A percentile compares a stretch with the other conserved stretches of the same genome.
Evolutionary conservation across 2,113 vertebrate species (phyloP).

Genomic region (Epinephelus fuscoguttatus): DNA sequence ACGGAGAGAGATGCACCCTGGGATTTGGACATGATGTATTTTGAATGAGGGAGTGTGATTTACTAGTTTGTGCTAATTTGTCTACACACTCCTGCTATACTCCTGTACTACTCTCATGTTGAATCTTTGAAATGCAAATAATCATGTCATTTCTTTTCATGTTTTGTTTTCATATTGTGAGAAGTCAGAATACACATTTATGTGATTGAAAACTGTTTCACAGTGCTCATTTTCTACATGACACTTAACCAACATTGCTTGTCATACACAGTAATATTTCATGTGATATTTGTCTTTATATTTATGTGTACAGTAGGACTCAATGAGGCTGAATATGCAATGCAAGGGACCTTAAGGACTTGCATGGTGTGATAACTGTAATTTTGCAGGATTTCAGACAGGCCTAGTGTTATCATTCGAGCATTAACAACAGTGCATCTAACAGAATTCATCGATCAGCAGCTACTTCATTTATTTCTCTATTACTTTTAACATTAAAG

Average conservation of each 20-base stretch:
- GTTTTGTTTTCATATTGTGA: conserved; percentile 30
- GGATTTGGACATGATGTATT: conserved; percentile 37
- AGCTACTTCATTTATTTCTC: conserved; percentile 19
- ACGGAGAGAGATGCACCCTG: conserved; percentile 10
- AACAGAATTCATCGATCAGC: conserved; percentile 21
- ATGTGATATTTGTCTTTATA: conserved; percentile 47
- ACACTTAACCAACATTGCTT: conserved; percentile 37
- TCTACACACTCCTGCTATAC: conserved; percentile 44
- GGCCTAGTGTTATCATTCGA: neutral
- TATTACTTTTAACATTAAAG: neutral
- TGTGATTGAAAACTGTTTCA: conserved; percentile 44
- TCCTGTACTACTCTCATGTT: conserved; percentile 53
- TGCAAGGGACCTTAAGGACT: conserved; percentile 26
- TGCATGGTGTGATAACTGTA: conserved; percentile 5
- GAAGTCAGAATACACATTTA: conserved; percentile 30
- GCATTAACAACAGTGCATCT: conserved; percentile 14
- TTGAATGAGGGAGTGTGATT: conserved; percentile 42
- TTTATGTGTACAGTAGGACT: conserved; percentile 41
- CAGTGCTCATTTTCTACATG: conserved; percentile 48
- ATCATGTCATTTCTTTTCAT: conserved; percentile 12
- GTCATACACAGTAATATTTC: conserved; percentile 25
- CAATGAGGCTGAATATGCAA: conserved; percentile 7
- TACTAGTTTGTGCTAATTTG: conserved; percentile 67
- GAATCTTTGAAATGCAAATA: conserved; percentile 49
- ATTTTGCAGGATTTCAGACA: conserved; percentile 9